Percentiles rank a stretch among this genome's conserved stretches.
Conservation (phyloP, 2,113 vertebrate genomes). For the Acanthisitta chloris region DNA sequence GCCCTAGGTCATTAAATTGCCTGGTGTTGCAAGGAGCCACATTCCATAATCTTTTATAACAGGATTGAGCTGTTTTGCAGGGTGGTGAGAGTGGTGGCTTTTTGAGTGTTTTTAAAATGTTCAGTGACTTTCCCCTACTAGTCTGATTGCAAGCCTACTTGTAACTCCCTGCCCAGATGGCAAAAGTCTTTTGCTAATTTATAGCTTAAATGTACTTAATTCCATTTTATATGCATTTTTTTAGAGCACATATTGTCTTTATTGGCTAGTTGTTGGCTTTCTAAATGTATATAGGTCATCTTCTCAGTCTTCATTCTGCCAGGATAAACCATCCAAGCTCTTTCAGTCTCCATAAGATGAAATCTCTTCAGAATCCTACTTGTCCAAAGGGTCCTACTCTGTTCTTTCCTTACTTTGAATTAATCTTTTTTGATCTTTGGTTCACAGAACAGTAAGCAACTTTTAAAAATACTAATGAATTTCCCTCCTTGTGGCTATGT, state of each 20-base stretch:
- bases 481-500: neutral
- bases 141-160: neutral
- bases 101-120: neutral
- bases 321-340: neutral
- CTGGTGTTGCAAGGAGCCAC: neutral
- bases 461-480: neutral
- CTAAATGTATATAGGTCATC: neutral
- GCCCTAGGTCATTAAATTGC: neutral
- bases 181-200: neutral
- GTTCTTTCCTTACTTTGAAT: neutral
- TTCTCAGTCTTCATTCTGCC: neutral
- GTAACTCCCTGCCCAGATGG: neutral
- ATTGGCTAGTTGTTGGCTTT: neutral
- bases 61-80: neutral
- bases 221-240: neutral
- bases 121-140: neutral
- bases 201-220: neutral
- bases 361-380: neutral
- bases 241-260: neutral
- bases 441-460: neutral
- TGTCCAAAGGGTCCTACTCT: neutral
- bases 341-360: neutral
- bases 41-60: neutral
- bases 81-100: accelerated
- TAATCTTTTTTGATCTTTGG: neutral